Evolutionary conservation across 2,797 vertebrate species (phyloP), one percentile per base, ranked within the genome.

Genomic region (Lateolabrax maculatus): DNA sequence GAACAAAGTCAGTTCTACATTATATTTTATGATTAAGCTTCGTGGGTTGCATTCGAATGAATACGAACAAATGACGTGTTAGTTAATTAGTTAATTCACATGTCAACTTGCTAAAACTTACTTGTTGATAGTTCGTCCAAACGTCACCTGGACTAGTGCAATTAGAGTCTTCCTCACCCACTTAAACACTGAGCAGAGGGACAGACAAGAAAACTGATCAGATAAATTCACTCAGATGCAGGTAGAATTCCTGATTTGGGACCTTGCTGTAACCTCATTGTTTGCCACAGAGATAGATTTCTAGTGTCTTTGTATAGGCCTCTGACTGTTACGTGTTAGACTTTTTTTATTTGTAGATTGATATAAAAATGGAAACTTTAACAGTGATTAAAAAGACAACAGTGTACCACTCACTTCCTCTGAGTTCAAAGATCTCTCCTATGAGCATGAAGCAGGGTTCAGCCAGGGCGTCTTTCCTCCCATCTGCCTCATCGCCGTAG

Each of bases 81-180:
- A 15, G 41, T 19, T 43, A 34, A 34, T 34, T 34, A 34, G 11
- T 46, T 68, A 5, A 29, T 37, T n/a, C 12, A 69, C 72, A 57
- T 8, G 2, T 0, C 1, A 13, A 39, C 21, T 49, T 74, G 31
- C 15, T 62, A 9, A 5, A 36, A 92, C 91, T 98, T 96, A 99
- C 98, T 98, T 99, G 96, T 99, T 99, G 91, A 99, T 99, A 75
- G 98, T 99, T 93, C 98, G 96, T 95, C 98, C 98, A 96, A 99
- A 99, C 80, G 98, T 99, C 93, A 98, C 97, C 94, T 99, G 98
- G 93, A 99, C 98, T 86, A 99, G 97, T 96, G 98, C 97, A 96
- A 99, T 99, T 87, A 99, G 95, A 34, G 98, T 99, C 95, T 98
- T 99, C 90, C 98, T 97, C 89, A 99, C 98, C 98, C 98, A 99